Base-by-base conservation (phyloP, 2,113 vertebrate species). In the Athene noctua region DNA sequence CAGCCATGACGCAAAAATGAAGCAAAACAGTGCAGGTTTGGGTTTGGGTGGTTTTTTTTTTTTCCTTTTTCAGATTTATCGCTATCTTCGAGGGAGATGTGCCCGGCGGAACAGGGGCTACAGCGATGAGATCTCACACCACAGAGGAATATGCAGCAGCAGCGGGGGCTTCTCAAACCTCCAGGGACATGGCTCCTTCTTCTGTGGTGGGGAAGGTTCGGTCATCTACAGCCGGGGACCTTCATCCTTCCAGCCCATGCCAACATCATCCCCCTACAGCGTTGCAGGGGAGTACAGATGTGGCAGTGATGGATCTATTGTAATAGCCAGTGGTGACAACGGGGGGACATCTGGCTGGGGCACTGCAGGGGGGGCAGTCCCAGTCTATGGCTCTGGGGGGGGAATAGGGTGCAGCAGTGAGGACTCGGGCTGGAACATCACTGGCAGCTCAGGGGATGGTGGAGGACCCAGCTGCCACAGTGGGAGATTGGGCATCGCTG, bases 311-410 rank as follows among this genome's bases (percentile, higher is more conserved):
- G 84, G 91, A 11, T 87, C 73, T 15, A 11, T 90, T 7, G 20
- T 25, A 7, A 66, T 90, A 46, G 11, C 26, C 47, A 6, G 77
- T 0, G 19, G 57, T 40, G 78, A 71, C 11, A 12, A 26, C 0
- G 5, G 38, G 59, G 77, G 15, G 1, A 58, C n/a, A 2, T 18
- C 65, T 0, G 29, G 25, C 17, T 94, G 86, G 91, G 68, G 38
- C 1, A 1, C 2, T 4, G 1, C 13, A 2, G 59, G 15, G n/a
- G 73, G 59, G 4, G 19, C 88, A 14, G 20, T 51, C 5, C 78
- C 95, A 0, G n/a, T 10, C 5, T 92, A 94, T 0, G 15, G 88
- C 38, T 1, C 25, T 0, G 9, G 32, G 0, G 4, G 1, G 6
- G 42, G 14, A 4, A 7, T 5, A 8, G 70, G 73, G 2, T 65